Base-by-base conservation (phyloP, 2,113 vertebrate genomes). In the Maccullochella peelii region DNA sequence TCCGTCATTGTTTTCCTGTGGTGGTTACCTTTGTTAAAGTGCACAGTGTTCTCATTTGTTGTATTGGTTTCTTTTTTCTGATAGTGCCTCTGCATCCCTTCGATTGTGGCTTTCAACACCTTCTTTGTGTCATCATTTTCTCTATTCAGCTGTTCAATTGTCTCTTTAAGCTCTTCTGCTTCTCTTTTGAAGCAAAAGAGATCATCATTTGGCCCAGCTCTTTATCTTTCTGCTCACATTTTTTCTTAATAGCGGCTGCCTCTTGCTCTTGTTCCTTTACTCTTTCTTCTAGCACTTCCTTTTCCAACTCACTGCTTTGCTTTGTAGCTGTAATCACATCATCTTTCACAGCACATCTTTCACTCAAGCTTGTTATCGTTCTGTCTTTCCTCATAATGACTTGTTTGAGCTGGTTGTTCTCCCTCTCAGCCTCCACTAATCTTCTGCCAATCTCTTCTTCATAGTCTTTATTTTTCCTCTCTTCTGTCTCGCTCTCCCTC, bases 161-260 rank as follows among this genome's bases (percentile, higher is more conserved):
- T 40, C 7, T 79, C 65, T 88, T 82, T 59, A n/a, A 91, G 69
- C 50, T 84, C 49, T 14, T 52, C n/a, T 8, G 50, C 23, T 79
- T 87, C 71, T 69, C 30, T 49, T 68, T 47, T 61, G 14, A n/a
- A n/a, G n/a, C n/a, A n/a, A n/a, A n/a, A n/a, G n/a, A n/a, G n/a
- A n/a, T 47, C 79, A 70, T 49, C 65, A 69, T 76, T 68, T 76
- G 65, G 1, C 73, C 49, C 9, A 33, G 40, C 3, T 73, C 52
- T 55, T 67, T 25, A 42, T 73, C 62, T 73, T 82, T 82, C 57
- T 66, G 18, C 40, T 44, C 58, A 18, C 52, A 80, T 7, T 14
- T 66, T 33, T 55, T 27, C 69, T 25, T 79, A 1, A 79, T 68
- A 9, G 36, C 30, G 42, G 73, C 67, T 1, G 38, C 66, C 52